Percentiles rank a stretch among this genome's conserved stretches.
Conservation (phyloP, 1,140 invertebrate genomes). For the Tribolium madens region DNA sequence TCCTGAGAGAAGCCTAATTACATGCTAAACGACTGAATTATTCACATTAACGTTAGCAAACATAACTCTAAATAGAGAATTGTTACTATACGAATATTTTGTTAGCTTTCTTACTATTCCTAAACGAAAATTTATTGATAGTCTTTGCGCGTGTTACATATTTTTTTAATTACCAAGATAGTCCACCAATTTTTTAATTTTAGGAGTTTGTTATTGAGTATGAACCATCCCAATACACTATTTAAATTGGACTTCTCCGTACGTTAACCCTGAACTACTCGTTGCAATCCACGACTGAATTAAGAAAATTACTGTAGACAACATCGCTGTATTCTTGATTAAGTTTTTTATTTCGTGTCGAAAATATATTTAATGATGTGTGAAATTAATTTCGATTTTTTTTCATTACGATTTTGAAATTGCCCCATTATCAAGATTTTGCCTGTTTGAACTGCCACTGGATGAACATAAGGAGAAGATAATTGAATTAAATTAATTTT, state of each 20-base stretch:
- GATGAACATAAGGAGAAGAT: neutral
- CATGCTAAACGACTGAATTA: neutral
- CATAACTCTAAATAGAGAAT: too few relatives aligned
- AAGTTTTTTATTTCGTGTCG: slow-evolving; percentile 41
- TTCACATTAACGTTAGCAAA: too few relatives aligned
- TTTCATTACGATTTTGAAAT: slow-evolving; percentile 11
- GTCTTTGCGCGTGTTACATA: too few relatives aligned
- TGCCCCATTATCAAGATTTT: slow-evolving; percentile 18
- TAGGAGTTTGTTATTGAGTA: neutral
- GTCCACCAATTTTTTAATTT: neutral
- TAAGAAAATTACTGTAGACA: slow-evolving; percentile 42
- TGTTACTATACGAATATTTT: too few relatives aligned
- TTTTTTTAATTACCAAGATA: too few relatives aligned
- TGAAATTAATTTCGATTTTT: slow-evolving; percentile 43
- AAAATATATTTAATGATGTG: slow-evolving; percentile 43
- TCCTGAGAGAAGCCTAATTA: slow-evolving; percentile 10
- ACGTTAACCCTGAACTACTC: slow-evolving; percentile 36
- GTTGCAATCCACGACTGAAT: slow-evolving; percentile 42
- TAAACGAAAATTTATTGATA: too few relatives aligned
- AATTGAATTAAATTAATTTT: neutral
- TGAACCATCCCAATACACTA: neutral
- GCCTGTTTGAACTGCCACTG: slow-evolving; percentile 5
- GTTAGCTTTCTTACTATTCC: too few relatives aligned
- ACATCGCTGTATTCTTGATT: slow-evolving; percentile 39
- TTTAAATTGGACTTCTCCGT: slow-evolving; percentile 38